Evolutionary conservation across 2,113 vertebrate genomes (phyloP).

Genomic region (sheep (Ovis aries)): ARS-UI_Ramb_v3.0 NC_056074.1:44095001-44095500

Average conservation of each 20-base stretch:
- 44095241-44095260: neutral
- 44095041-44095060: accelerated
- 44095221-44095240: neutral
- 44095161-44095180: neutral
- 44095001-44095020: neutral
- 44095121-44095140: neutral
- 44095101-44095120: accelerated
- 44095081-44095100: neutral
- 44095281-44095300: accelerated
- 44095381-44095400: accelerated
- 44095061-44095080: accelerated
- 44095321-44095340: accelerated
- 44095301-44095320: accelerated
- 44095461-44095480: neutral
- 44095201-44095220: neutral
- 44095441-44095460: neutral
- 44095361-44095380: accelerated
- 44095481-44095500: neutral
- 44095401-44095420: no score
- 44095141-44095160: constrained; percentile 16
- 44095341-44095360: accelerated
- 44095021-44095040: neutral
- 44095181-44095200: neutral
- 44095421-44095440: accelerated
- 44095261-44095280: accelerated